Evolutionary conservation across 2,113 vertebrate species (phyloP), one percentile per base, ranked within the genome.

Genomic region (Acrocephalus kingi): DNA sequence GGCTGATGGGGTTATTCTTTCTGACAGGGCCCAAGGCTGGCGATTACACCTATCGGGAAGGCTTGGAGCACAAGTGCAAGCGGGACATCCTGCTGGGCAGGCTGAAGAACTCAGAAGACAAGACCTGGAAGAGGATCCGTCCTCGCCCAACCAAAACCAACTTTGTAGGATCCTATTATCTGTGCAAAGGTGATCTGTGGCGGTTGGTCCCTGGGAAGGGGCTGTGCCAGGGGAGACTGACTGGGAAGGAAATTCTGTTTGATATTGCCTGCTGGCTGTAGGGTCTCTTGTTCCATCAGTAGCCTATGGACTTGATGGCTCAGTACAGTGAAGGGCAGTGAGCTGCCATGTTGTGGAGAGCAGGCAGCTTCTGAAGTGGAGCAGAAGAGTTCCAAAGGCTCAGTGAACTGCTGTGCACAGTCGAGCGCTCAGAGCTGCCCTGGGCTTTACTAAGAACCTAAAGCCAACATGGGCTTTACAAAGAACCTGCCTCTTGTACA

Each of bases 101-200:
- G 89, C 97, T 97, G 43, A 98, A 98, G 64, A 96, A 62, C 37
- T 61, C 97, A 0, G 97, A 98, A 84, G 99, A 99, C 94, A 98
- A 99, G 90, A 98, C 97, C 14, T 99, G 99, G 99, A 99, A 98
- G 93, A 98, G 98, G 93, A 98, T 99, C 92, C 98, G 99, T 71
- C 98, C 94, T 30, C 97, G 99, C 48, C 99, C 99, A n/a, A 97
- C 95, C 49, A 97, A 97, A 91, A 98, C 97, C 55, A 98, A 98
- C 92, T 99, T 99, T 63, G 97, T 84, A 62, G 99, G 98, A 78
- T 98, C 98, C 15, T 99, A 99, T 95, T 97, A 99, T 41, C 97
- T 99, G 66, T 99, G 99, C 97, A 99, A 98, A 97, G 99, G 99
- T 99, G 89, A 88, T 97, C 79, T 84, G 82, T 5, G 13, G 43